Percentiles rank a stretch among this genome's conserved stretches.
Evolutionary conservation across 2,888 invertebrate species (phyloP).

Genomic region (Caenorhabditis japonica): DNA sequence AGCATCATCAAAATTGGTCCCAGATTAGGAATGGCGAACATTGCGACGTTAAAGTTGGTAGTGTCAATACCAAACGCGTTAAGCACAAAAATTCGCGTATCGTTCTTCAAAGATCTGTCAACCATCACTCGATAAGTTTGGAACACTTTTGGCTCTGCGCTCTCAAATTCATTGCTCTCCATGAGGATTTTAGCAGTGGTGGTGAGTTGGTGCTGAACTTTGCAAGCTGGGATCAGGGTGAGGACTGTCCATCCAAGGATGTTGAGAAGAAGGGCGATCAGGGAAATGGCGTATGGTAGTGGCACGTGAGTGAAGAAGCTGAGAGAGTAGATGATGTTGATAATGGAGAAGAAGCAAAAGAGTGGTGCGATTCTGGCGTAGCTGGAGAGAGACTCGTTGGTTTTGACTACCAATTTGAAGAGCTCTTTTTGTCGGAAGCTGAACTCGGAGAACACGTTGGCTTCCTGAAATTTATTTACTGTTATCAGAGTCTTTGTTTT

Average conservation of each 20-base stretch:
- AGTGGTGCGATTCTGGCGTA: constrained; percentile 45
- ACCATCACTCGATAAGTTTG: constrained; percentile 45
- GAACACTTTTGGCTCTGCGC: constrained; percentile 22
- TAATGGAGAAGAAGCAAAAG: constrained; percentile 50
- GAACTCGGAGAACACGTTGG: constrained; percentile 17
- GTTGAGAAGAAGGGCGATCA: constrained; percentile 13
- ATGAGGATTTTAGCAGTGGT: constrained; percentile 31
- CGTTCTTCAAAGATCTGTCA: constrained; percentile 32
- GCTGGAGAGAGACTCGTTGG: constrained; percentile 32
- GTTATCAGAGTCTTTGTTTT: too few relatives aligned
- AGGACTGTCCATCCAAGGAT: constrained; percentile 15
- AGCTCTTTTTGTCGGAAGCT: constrained; percentile 37
- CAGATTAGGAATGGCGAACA: constrained; percentile 41
- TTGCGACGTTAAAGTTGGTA: constrained; percentile 37
- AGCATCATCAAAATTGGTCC: constrained; percentile 42
- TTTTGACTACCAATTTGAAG: constrained; percentile 26
- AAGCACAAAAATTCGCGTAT: constrained; percentile 31
- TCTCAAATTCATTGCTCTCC: constrained; percentile 30
- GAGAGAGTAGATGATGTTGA: constrained; percentile 32
- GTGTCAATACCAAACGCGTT: constrained; percentile 44
- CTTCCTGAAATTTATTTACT: constrained; percentile 14
- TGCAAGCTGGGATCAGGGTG: constrained; percentile 22
- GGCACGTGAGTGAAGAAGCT: constrained; percentile 13
- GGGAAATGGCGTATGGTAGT: constrained; percentile 4
- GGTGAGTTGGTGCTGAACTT: constrained; percentile 18